Evolutionary conservation across 2,113 vertebrate genomes (phyloP).

Genomic region (Bombycilla garrulus): DNA sequence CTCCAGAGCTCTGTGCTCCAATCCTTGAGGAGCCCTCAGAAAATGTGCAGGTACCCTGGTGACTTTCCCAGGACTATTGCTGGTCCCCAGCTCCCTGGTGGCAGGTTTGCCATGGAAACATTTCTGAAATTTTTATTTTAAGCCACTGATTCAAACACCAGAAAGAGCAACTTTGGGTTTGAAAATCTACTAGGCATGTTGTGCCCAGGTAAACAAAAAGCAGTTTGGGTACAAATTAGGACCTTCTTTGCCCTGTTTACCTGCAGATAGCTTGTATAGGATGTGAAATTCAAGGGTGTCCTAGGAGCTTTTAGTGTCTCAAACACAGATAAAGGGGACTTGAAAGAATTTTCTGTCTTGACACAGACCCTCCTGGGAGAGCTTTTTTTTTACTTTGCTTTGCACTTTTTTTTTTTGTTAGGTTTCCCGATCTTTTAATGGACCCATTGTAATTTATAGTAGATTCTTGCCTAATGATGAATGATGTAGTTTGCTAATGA

Average conservation of each 20-base stretch:
- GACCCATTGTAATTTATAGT: conserved; percentile 38
- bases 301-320: background rate
- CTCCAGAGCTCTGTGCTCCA: background rate
- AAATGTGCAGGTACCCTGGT: background rate
- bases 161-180: background rate
- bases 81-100: background rate
- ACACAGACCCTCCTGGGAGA: conserved; percentile 33
- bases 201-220: background rate
- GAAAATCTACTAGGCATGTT: background rate
- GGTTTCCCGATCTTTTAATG: conserved; percentile 25
- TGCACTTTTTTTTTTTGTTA: background rate
- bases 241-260: background rate
- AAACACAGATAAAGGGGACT: background rate
- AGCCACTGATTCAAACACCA: background rate
- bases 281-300: background rate
- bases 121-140: background rate
- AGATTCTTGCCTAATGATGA: conserved; percentile 49
- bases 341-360: conserved; percentile 32
- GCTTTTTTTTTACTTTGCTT: background rate
- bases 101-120: background rate
- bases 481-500: conserved; percentile 60
- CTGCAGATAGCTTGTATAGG: background rate
- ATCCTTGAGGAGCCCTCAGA: background rate
- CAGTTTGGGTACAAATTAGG: background rate
- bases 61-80: background rate